Evolutionary conservation across 2,797 vertebrate species (phyloP).

Genomic region (Acanthurus leucopareius): DNA sequence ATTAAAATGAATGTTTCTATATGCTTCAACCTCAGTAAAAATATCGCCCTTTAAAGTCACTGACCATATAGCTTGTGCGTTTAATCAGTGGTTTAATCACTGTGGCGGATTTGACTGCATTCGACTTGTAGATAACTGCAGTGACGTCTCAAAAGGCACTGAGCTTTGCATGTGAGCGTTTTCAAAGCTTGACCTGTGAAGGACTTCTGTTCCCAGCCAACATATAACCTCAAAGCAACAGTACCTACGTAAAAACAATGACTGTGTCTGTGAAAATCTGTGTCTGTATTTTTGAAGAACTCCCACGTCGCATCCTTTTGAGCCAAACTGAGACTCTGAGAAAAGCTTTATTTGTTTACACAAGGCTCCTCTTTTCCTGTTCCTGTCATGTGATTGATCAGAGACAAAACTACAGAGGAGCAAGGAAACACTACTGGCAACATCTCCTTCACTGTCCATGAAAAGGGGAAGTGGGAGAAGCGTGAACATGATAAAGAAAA

Average conservation of each 20-base stretch:
- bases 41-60: too few species aligned
- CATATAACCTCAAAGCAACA: not conserved
- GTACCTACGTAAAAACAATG: not conserved
- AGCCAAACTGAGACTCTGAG: conserved; percentile 48
- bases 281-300: conserved; percentile 34
- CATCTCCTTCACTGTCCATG: conserved; percentile 71
- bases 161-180: too few species aligned
- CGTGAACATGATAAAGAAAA: conserved; percentile 79
- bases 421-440: conserved; percentile 68
- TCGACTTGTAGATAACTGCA: too few species aligned
- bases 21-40: too few species aligned
- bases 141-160: too few species aligned
- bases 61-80: too few species aligned
- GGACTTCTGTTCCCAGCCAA: too few species aligned
- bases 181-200: too few species aligned
- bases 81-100: too few species aligned
- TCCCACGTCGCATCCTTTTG: conserved; percentile 43
- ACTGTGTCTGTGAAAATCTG: conserved; percentile 26
- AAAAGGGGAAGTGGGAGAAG: conserved; percentile 78
- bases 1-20: too few species aligned
- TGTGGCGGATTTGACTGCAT: too few species aligned
- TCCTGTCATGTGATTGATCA: conserved; percentile 75
- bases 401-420: conserved; percentile 69
- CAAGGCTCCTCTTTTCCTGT: conserved; percentile 72
- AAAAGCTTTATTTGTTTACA: conserved; percentile 70